A percentile compares a stretch with the other conserved stretches of the same genome.
Evolutionary conservation across 2,888 invertebrate species (phyloP).

Genomic region (Seira sanloemensis): DNA sequence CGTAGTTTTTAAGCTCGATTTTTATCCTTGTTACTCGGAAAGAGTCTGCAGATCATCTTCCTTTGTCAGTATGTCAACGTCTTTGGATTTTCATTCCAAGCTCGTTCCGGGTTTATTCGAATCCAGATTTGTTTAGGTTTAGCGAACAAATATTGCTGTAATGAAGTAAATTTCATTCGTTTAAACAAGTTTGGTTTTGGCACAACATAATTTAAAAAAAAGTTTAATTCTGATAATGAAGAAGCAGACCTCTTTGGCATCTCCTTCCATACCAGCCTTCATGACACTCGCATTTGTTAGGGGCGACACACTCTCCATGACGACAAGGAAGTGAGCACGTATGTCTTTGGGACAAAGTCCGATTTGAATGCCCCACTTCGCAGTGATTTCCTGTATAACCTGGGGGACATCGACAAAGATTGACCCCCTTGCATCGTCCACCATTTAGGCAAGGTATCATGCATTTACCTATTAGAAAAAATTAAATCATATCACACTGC

Average conservation of each 20-base stretch:
- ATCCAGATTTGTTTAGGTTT: background rate
- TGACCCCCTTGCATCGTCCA: conserved; percentile 91
- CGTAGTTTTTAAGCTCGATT: too few species aligned
- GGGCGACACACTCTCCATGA: conserved; percentile 83
- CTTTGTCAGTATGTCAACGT: too few species aligned
- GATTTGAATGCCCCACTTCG: conserved; percentile 83
- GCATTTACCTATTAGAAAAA: conserved; percentile 83
- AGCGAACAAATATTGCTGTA: conserved; percentile 55
- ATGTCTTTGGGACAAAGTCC: conserved; percentile 81
- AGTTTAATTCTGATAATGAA: conserved; percentile 71
- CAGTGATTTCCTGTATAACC: conserved; percentile 93
- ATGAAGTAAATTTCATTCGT: conserved; percentile 5
- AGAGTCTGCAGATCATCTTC: too few species aligned
- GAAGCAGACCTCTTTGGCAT: conserved; percentile 86
- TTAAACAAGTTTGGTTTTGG: background rate
- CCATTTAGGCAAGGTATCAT: conserved; percentile 94
- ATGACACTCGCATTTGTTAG: conserved; percentile 86
- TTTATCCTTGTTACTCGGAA: too few species aligned
- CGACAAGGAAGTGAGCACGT: conserved; percentile 85
- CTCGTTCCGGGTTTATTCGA: too few species aligned
- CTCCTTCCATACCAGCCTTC: conserved; percentile 89
- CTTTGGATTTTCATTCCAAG: too few species aligned
- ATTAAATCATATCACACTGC: background rate
- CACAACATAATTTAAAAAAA: background rate
- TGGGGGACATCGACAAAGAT: conserved; percentile 82